Evolutionary conservation across 1,140 invertebrate genomes (phyloP), one percentile per base, ranked within the genome.

Genomic region (Drosophila hydei): DNA sequence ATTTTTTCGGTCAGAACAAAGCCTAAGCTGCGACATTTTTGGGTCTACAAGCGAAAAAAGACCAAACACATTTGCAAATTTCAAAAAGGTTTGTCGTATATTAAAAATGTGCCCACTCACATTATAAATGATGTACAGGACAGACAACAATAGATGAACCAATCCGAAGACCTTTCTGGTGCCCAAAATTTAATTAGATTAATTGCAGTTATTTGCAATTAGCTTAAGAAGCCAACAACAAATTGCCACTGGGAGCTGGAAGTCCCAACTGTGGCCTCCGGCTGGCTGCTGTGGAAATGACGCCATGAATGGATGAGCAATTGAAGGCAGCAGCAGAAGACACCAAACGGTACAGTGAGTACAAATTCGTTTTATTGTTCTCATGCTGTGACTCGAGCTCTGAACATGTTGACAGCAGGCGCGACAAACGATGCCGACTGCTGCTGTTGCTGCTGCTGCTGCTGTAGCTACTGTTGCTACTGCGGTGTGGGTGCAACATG

Each of bases 381-480:
- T 87, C 81, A 88, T 77, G 81, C 74, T 68, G 70, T 48, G 68
- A 51, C 51, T 61, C n/a, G 58, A 61, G 65, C 52, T 62, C 71
- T 72, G 61, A 75, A 77, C 81, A 88, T 73, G 81, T 87, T 87
- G 81, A 87, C 81, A 87, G 70, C 64, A 50, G 50, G 65, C 71
- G 72, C 72, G 72, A 74, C 67, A 74, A 70, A 71, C 58, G 51
- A 56, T 42, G 50, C 50, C 59, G 42, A 55, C 50, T 54, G 21
- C 48, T 47, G 59, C 21, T 16, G 54, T 21, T 36, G 30, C 33
- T 5, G 19, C 50, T n/a, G 27, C 30, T 14, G 14, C 12, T 54
- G 33, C 33, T 23, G 19, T 33, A 12, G 58, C 21, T 21, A 23
- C 43, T 12, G 43, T 23, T 48, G 48, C 11, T 21, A 12, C 25